Evolutionary conservation across 2,797 vertebrate species (phyloP), one percentile per base, ranked within the genome.

Genomic region (Jordanella pulchra): DNA sequence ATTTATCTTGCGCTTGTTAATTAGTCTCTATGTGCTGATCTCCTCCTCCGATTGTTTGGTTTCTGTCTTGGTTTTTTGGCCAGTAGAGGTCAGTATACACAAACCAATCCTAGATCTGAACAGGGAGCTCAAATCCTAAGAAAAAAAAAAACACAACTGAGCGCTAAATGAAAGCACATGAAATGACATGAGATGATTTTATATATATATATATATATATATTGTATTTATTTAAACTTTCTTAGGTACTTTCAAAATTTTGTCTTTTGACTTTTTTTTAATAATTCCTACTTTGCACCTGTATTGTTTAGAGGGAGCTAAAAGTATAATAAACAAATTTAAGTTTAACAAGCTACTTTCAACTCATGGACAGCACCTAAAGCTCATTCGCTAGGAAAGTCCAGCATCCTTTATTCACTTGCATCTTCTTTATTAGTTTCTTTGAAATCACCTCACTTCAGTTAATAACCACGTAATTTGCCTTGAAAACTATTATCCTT

Each of bases 81-180:
- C 94, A 92, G 91, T 86, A 92, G 93, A 91, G 84, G 91, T 78
- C 88, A 73, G 89, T 93, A 66, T 75, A 75, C 85, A 82, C 92
- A 87, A 90, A 89, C 78, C 68, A 67, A 93, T 91, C 71, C 27
- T 56, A 78, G 68, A 21, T n/a, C 23, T 44, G 71, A 6, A 11
- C 30, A 47, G 32, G 17, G 30, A 3, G 17, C 32, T 2, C 54
- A 44, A 60, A 44, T 55, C 14, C 27, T n/a, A 39, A 11, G 39
- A 13, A 30, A 7, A 18, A 13, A 17, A 56, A 44, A 44, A 44
- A 12, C 42, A 44, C 42, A 44, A 9, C 42, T 9, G 42, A 44
- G 42, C 48, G 7, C 48, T 53, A n/a, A 25, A 53, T 53, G 23
- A 60, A 35, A 35, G 30, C 30, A 35, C 55, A 56, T 7, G 17